These are phyloP conservation scores for Clarias platycephalus DNA, from an alignment of 2,797 vertebrate species.

Conservation along the genomic window DNA sequence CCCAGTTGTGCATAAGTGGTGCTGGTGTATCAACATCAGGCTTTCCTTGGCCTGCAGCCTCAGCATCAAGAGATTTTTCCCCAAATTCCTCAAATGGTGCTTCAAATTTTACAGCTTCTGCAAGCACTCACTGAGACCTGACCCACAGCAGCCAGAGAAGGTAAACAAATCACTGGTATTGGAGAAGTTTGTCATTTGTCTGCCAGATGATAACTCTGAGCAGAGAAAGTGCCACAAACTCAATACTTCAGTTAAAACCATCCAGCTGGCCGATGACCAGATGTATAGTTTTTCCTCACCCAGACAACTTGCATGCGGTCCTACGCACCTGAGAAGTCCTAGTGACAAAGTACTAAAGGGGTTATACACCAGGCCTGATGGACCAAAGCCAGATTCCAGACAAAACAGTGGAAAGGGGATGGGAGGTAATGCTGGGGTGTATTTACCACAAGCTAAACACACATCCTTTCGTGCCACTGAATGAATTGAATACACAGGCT, in stretches of 20 bases:
- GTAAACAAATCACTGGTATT: background rate
- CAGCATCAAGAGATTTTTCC: background rate
- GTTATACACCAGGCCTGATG: background rate
- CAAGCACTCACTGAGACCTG: background rate
- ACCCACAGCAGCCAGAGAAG: background rate
- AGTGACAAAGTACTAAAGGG: background rate
- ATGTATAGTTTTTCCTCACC: background rate
- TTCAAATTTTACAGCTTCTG: background rate
- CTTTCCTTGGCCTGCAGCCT: background rate
- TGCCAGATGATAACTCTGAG: background rate
- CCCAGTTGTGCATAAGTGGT: background rate
- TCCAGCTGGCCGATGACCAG: background rate
- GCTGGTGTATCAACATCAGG: background rate
- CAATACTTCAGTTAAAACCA: background rate
- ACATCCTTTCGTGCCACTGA: background rate
- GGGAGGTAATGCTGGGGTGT: background rate
- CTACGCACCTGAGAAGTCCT: background rate
- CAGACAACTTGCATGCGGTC: background rate
- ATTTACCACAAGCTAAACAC: background rate
- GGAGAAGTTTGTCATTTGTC: background rate
- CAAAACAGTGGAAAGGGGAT: background rate
- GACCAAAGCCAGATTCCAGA: background rate
- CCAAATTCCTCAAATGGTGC: background rate
- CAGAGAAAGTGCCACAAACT: background rate
- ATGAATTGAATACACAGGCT: background rate